A percentile compares a stretch with the other conserved stretches of the same genome.
phyloP scores from a whole-genome alignment of 2,113 vertebrate species.

The Poeciliopsis turrubarensis region DNA sequence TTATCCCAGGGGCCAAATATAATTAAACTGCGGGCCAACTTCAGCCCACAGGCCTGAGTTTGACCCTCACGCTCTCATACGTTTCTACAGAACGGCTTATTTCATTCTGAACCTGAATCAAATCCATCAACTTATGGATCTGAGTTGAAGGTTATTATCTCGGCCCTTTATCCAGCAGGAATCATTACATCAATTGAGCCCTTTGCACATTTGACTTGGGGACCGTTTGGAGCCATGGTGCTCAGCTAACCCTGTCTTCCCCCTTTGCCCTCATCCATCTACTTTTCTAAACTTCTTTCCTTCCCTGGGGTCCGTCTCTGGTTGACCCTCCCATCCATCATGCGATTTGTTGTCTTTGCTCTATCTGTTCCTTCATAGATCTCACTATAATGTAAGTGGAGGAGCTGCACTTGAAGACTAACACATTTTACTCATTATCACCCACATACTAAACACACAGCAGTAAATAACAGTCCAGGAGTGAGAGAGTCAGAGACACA shows the following conservation, averaged over 20 bases:
- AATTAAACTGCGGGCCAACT: too few species aligned
- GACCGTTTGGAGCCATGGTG: conserved; percentile 40
- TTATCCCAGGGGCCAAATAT: too few species aligned
- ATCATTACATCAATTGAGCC: conserved; percentile 26
- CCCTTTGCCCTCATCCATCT: conserved; percentile 23
- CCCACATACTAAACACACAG: background rate
- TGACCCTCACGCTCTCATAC: too few species aligned
- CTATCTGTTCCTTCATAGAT: background rate
- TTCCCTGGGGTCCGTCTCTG: conserved; percentile 3
- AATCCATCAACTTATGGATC: too few species aligned
- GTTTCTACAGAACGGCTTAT: too few species aligned
- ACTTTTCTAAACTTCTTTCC: conserved; percentile 20
- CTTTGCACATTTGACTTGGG: conserved; percentile 33
- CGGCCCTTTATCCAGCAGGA: conserved; percentile 10
- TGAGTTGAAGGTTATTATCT: conserved; percentile 12
- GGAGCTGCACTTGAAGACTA: background rate
- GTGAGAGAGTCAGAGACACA: conserved; percentile 22
- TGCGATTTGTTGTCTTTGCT: conserved; percentile 18
- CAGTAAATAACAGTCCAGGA: conserved; percentile 13
- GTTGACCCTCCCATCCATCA: conserved; percentile 46
- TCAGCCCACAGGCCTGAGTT: too few species aligned
- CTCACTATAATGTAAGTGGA: background rate
- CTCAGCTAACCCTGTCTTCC: conserved; percentile 48
- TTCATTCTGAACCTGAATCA: too few species aligned
- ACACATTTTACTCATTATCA: background rate